Evolutionary conservation across 2,888 invertebrate genomes (phyloP), one percentile per base, ranked within the genome.

Genomic region (Cetonia aurata): DNA sequence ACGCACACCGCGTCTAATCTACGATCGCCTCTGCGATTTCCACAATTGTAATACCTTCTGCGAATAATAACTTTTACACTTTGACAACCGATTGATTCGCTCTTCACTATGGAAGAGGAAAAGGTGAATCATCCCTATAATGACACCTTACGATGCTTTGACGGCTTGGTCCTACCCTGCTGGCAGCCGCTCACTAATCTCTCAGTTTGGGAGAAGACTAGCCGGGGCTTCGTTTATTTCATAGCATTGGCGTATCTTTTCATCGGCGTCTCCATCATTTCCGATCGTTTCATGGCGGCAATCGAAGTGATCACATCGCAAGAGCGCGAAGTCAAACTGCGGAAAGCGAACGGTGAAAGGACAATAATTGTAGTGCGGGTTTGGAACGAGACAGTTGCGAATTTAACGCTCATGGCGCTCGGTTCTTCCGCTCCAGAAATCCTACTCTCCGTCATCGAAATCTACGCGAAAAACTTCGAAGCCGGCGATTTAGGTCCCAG

Each of bases 321-420:
- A 83, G 99, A 99, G 84, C 94, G 96, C 79, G 96, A 97, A 84
- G 93, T 99, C 80, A 91, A 93, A 79, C 93, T 99, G 72, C 94
- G 95, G 80, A 93, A 94, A 75, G 91, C 94, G 75, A 94, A 94
- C 80, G 95, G 96, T 73, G 95, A 96, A 73, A 90, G 90, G 12
- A 95, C 96, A 81, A 93, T 95, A 77, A 88, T 99, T 52, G 93
- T 93, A 62, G 98, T 99, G 13, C 89, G 98, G 71, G 94, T 99
- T 71, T 99, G 99, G 99, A 99, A 99, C 85, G 99, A 99, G 84
- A 99, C 99, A 1, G 99, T 99, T 52, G 98, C 98, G 75, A 99
- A 99, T 86, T 87, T 99, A 77, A 99, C 99, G 4, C 88, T 99
- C 67, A 99, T 99, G 99, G 99, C 99, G 12, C 86, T 99, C 68